Evolutionary conservation across 2,888 invertebrate species (phyloP).

Genomic region (Drosophila demipolita): DNA sequence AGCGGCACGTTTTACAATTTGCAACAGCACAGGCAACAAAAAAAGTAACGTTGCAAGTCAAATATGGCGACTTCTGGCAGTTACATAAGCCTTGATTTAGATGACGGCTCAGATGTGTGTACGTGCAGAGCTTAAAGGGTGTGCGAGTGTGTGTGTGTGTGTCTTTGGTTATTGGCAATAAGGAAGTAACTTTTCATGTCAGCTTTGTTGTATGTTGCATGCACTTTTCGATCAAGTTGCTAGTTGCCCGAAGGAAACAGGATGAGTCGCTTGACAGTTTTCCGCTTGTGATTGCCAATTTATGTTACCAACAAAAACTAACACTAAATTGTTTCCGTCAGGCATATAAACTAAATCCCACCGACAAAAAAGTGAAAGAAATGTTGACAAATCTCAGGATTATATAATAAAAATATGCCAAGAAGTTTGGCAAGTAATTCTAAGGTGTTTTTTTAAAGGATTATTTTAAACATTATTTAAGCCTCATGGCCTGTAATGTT

Average conservation of each 20-base stretch:
- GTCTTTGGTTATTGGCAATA: constrained; percentile 67
- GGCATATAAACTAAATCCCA: constrained; percentile 14
- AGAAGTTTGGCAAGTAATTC: not conserved
- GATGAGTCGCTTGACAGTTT: constrained; percentile 68
- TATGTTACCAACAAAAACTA: constrained; percentile 13
- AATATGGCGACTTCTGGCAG: constrained; percentile 68
- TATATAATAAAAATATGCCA: not conserved
- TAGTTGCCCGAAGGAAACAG: constrained; percentile 62
- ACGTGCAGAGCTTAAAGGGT: constrained; percentile 11
- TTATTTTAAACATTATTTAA: not conserved
- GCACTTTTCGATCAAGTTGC: constrained; percentile 55
- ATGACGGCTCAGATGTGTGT: constrained; percentile 68
- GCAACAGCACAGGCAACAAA: constrained; percentile 46
- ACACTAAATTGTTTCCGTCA: constrained; percentile 53
- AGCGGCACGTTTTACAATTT: constrained; percentile 71
- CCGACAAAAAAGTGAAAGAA: constrained; percentile 9
- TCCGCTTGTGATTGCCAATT: constrained; percentile 47
- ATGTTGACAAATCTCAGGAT: constrained; percentile 4
- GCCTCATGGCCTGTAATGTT: not conserved
- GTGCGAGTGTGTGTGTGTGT: constrained; percentile 24
- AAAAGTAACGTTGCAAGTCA: constrained; percentile 47
- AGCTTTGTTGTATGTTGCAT: constrained; percentile 53
- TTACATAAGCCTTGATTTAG: constrained; percentile 80
- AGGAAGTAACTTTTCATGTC: constrained; percentile 78
- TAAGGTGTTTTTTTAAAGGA: not conserved